These are phyloP conservation scores for Hemiscyllium ocellatum DNA, from an alignment of 2,113 vertebrate species.

Conservation along the genomic window DNA sequence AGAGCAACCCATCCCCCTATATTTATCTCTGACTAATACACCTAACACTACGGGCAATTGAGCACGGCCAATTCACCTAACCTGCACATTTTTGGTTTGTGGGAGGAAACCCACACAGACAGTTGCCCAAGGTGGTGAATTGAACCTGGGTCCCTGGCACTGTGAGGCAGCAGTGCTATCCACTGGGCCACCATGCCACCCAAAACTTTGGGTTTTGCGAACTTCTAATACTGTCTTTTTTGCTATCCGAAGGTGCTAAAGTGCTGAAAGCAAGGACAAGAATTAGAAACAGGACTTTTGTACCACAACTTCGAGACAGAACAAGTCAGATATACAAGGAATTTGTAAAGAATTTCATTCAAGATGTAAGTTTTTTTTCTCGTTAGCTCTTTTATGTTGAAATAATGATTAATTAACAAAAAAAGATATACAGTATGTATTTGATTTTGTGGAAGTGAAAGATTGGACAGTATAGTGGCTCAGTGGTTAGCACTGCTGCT, in stretches of 20 bases:
- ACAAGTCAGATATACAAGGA: background rate
- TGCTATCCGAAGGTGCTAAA: slow-evolving; percentile 24
- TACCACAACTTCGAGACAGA: background rate
- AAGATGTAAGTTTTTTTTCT: slow-evolving; percentile 25
- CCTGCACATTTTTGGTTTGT: too few relatives aligned
- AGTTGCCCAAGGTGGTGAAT: too few relatives aligned
- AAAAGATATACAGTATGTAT: background rate
- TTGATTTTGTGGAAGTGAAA: background rate
- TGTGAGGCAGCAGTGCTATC: too few relatives aligned
- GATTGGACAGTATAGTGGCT: background rate
- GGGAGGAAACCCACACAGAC: too few relatives aligned
- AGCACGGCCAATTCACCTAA: too few relatives aligned
- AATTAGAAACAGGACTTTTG: background rate
- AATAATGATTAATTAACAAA: background rate
- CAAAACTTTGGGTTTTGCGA: background rate
- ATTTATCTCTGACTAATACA: too few relatives aligned
- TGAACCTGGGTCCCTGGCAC: too few relatives aligned
- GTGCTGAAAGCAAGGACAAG: slow-evolving; percentile 25
- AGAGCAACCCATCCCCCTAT: too few relatives aligned
- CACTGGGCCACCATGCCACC: too few relatives aligned
- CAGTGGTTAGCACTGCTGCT: too few relatives aligned
- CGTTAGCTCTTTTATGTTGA: slow-evolving; percentile 8
- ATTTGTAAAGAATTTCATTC: slow-evolving; percentile 25
- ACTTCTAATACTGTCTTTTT: background rate
- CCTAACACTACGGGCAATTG: too few relatives aligned